These are phyloP conservation scores for Rhinogobius similis DNA, from an alignment of 2,113 vertebrate genomes.

Conservation along the genomic window DNA sequence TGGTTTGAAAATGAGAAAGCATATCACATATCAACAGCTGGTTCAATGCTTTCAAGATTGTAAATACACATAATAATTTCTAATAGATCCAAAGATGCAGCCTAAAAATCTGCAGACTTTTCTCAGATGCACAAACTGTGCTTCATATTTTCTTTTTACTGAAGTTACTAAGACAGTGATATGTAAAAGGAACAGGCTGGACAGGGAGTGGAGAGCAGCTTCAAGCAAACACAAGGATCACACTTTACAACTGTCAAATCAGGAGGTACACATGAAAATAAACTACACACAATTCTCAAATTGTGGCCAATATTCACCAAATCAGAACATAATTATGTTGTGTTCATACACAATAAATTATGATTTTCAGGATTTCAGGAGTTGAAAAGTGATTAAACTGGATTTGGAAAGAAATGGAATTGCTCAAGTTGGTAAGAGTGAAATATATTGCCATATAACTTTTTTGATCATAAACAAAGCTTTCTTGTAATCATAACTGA, in stretches of 20 bases:
- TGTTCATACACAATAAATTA: neutral
- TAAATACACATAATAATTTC: neutral
- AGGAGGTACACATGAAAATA: constrained; percentile 28
- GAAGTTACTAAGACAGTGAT: constrained; percentile 19
- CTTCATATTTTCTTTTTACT: neutral
- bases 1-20: neutral
- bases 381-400: neutral
- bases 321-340: neutral
- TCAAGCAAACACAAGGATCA: constrained; percentile 42
- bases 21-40: neutral
- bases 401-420: neutral
- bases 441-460: neutral
- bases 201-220: constrained; percentile 61
- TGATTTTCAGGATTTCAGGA: neutral
- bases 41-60: neutral
- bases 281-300: constrained; percentile 50
- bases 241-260: constrained; percentile 49
- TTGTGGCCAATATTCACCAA: neutral
- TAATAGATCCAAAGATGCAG: neutral
- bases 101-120: neutral
- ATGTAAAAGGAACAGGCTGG: constrained; percentile 56
- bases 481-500: neutral
- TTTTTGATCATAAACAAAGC: neutral
- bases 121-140: neutral
- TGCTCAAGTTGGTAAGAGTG: neutral